These are phyloP conservation scores for Drosophila mayaguana DNA, from an alignment of 2,888 invertebrate genomes.

Conservation along the genomic window DNA sequence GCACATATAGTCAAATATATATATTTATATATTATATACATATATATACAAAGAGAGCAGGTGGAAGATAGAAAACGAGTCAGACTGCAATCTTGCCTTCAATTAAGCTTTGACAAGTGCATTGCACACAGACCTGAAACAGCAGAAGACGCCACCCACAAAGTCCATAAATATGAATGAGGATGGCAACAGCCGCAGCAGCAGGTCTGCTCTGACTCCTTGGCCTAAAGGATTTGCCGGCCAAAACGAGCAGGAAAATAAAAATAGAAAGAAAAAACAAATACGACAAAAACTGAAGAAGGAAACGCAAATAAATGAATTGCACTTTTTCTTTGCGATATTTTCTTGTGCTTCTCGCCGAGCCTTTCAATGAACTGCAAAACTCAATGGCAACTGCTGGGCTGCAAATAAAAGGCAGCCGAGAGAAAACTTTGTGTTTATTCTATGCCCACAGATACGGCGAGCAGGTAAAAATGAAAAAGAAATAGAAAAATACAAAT, in stretches of 20 bases:
- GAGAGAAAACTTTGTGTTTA: constrained; percentile 71
- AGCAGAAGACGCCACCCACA: constrained; percentile 55
- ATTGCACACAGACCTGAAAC: constrained; percentile 66
- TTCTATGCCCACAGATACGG: constrained; percentile 70
- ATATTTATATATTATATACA: background rate
- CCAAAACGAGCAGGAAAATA: constrained; percentile 33
- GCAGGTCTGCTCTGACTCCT: constrained; percentile 30
- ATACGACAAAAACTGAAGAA: constrained; percentile 57
- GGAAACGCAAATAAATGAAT: constrained; percentile 80
- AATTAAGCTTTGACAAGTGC: constrained; percentile 84
- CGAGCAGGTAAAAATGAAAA: constrained; percentile 21
- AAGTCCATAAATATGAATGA: constrained; percentile 79
- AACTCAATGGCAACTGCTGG: constrained; percentile 63
- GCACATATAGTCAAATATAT: background rate
- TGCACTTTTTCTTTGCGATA: constrained; percentile 79
- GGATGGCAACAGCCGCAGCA: constrained; percentile 31
- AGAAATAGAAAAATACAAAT: background rate
- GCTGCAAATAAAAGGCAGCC: constrained; percentile 40
- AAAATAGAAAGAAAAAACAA: constrained; percentile 4
- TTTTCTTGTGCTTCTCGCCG: constrained; percentile 64
- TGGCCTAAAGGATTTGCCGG: constrained; percentile 63
- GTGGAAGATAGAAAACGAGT: constrained; percentile 43
- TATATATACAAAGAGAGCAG: constrained; percentile 1
- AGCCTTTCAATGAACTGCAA: constrained; percentile 72
- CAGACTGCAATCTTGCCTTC: constrained; percentile 81